A percentile compares a stretch with the other conserved stretches of the same genome.
phyloP scores from a whole-genome alignment of 1,140 invertebrate species.

The Anastatus disparis region DNA sequence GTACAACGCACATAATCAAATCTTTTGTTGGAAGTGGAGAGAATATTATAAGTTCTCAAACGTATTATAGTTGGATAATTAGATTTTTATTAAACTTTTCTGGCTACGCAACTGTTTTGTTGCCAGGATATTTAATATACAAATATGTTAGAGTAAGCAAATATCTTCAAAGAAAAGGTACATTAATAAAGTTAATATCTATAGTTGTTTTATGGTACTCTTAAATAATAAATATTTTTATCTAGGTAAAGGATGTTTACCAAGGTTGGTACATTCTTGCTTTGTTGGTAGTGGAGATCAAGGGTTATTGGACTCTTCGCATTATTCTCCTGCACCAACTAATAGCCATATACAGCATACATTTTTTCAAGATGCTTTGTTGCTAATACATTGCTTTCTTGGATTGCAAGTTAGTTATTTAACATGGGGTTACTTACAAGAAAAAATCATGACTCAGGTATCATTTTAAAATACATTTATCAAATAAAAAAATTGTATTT shows the following conservation, averaged over 20 bases:
- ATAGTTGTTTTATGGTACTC: slow-evolving; percentile 31
- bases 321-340: slow-evolving; percentile 50
- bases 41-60: slow-evolving; percentile 53
- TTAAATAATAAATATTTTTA: too few relatives aligned
- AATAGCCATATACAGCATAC: slow-evolving; percentile 56
- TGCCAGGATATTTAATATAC: slow-evolving; percentile 87
- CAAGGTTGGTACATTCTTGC: slow-evolving; percentile 71
- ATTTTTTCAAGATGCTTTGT: slow-evolving; percentile 68
- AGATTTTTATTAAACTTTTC: slow-evolving; percentile 82
- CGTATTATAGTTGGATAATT: slow-evolving; percentile 79
- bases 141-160: slow-evolving; percentile 84
- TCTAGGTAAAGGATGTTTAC: slow-evolving; percentile 69
- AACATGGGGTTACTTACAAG: slow-evolving; percentile 94
- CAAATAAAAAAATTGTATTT: background rate
- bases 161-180: slow-evolving; percentile 84
- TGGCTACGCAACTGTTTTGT: slow-evolving; percentile 88
- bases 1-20: slow-evolving; percentile 68
- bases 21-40: slow-evolving; percentile 66
- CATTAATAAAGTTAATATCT: slow-evolving; percentile 51
- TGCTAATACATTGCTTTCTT: slow-evolving; percentile 83
- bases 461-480: slow-evolving; percentile 4
- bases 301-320: slow-evolving; percentile 58
- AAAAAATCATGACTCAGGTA: slow-evolving; percentile 90
- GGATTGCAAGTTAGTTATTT: slow-evolving; percentile 92
- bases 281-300: slow-evolving; percentile 71